Evolutionary conservation across 2,888 invertebrate species (phyloP), one percentile per base, ranked within the genome.

Genomic region (Hypena proboscidalis): DNA sequence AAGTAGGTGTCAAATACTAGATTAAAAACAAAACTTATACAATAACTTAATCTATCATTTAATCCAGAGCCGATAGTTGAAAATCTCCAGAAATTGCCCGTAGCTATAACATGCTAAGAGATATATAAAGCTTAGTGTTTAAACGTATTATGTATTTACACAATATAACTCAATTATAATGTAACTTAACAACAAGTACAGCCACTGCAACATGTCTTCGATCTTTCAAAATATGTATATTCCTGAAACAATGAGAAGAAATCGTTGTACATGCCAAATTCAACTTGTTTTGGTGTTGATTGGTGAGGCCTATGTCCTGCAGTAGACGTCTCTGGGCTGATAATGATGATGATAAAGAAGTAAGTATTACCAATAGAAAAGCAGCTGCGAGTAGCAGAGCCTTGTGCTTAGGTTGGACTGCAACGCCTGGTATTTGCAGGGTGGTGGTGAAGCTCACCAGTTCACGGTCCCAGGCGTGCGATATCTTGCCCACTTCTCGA

Each of bases 361-460:
- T 3, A 21, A 34, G 29, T 49, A 43, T 63, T 92, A 97, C 97
- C 93, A 98, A 85, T 43, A 98, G 90, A 85, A 98, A 97, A 0
- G 95, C 93, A 30, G 96, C 94, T 3, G 95, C 97, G 14, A 98
- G 77, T 36, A 97, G 87, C 2, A 96, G 83, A 0, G 97, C 96
- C 74, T 97, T 97, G 39, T 95, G 93, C 62, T 93, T 95, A 1
- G 95, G 93, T 67, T 96, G 94, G 10, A 94, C 91, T 31, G 95
- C 94, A 0, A 89, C 70, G 55, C 93, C 91, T 0, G 97, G 96
- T 71, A 96, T 95, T 32, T 94, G 93, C 23, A 97, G 84, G 33
- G 94, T 94, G 46, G 97, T 93, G 34, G 94, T 94, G 70, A 97
- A 95, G 65, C 93, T 94, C 19, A 93, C 93, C 44, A 94, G 86